Conservation (phyloP, 2,888 invertebrate species). For the Osedax fenrisi region DNA sequence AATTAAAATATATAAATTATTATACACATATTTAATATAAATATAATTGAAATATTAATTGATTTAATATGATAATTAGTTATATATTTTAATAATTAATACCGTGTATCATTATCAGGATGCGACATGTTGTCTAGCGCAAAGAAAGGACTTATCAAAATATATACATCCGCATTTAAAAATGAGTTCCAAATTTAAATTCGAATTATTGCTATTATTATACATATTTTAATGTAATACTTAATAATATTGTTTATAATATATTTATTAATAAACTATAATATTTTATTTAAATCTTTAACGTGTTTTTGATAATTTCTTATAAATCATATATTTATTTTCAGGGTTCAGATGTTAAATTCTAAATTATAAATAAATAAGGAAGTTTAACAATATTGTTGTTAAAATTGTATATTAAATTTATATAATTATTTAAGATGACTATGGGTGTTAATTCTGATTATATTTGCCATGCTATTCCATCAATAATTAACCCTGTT, state of each 20-base stretch:
- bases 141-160: slow-evolving; percentile 29
- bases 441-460: not conserved
- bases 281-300: not conserved
- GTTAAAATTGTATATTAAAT: not conserved
- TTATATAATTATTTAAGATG: not conserved
- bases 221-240: no score
- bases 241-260: not conserved
- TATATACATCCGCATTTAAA: not conserved
- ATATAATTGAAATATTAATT: no score
- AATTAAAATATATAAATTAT: no score
- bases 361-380: not conserved
- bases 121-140: slow-evolving; percentile 33
- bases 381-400: no score
- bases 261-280: not conserved
- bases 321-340: no score
- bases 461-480: not conserved
- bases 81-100: slow-evolving; percentile 14
- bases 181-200: slow-evolving; percentile 5
- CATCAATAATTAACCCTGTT: not conserved
- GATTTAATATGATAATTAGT: no score
- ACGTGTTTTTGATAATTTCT: no score
- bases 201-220: no score
- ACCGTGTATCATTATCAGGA: slow-evolving; percentile 32
- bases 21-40: no score
- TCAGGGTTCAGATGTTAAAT: not conserved